Base-by-base conservation (phyloP, 2,113 vertebrate genomes). In the Gambusia affinis region DNA sequence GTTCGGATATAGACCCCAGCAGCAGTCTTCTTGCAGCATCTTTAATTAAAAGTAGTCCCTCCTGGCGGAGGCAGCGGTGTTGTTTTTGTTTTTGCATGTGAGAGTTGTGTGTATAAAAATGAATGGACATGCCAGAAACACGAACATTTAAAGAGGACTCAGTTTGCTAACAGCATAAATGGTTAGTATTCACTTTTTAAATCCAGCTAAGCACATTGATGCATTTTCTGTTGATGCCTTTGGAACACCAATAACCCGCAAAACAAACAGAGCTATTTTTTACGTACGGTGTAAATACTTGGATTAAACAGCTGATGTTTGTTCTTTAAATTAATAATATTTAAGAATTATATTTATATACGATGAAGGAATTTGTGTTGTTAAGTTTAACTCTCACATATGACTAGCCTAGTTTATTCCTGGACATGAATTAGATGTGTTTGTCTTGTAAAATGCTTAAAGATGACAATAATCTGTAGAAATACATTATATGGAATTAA, bases 11-110 rank as follows among this genome's bases (percentile, higher is more conserved):
- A 42, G 10, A 14, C 61, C 47, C 17, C 47, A 3, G 51, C 3
- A 57, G 22, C 8, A 24, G 3, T 19, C 8, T 31, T 33, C 19
- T 7, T 42, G 37, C 61, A 62, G 70, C n/a, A 61, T 62, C 5
- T 60, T 82, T 62, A 78, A 80, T 80, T 7, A 74, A 44, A 67
- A 67, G 71, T 73, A 67, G n/a, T 75, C 29, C 28, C 35, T 33
- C 0, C 47, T 1, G 8, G n/a, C 19, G 30, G 63, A 76, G 60
- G 74, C 64, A 24, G 71, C 17, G 19, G 8, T 60, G 44, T 70
- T 61, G 60, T 64, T 79, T 69, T 70, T 3, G 47, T 29, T 14
- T 74, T n/a, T 62, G 44, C 44, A 47, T 47, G 44, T 47, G 42
- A 14, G 37, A 62, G 60, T 69, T 67, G 60, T 68, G 72, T 73